Percentiles rank a stretch among this genome's conserved stretches.
These are phyloP conservation scores for Crotalus viridis DNA, from an alignment of 2,113 vertebrate species.

Conservation along the genomic window DNA sequence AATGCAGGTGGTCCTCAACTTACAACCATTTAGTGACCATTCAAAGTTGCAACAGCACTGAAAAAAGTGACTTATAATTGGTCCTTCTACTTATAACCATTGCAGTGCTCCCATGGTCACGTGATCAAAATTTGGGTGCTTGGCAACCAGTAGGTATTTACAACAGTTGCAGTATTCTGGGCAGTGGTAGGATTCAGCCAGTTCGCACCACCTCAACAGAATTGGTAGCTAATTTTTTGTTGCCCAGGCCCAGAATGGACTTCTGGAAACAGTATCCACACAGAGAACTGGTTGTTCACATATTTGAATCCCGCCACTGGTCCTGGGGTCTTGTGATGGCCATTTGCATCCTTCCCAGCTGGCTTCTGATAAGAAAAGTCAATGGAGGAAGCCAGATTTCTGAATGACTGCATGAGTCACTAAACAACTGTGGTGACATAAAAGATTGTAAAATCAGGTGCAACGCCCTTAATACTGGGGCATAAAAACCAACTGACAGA, in stretches of 20 bases:
- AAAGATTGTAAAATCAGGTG: neutral
- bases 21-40: neutral
- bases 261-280: too few relatives aligned
- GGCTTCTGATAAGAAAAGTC: neutral
- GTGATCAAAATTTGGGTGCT: neutral
- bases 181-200: too few relatives aligned
- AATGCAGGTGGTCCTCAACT: neutral
- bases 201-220: too few relatives aligned
- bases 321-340: neutral
- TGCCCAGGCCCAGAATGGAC: too few relatives aligned
- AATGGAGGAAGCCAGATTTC: neutral
- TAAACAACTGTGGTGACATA: neutral
- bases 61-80: neutral
- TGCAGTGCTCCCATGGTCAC: neutral
- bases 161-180: neutral
- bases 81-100: neutral
- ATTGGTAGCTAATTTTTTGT: too few relatives aligned
- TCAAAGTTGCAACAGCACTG: neutral
- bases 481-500: neutral
- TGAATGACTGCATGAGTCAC: neutral
- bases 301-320: too few relatives aligned
- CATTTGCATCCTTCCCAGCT: neutral
- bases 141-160: neutral
- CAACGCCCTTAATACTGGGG: neutral
- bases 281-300: too few relatives aligned